Evolutionary conservation across 1,140 invertebrate genomes (phyloP), one percentile per base, ranked within the genome.

Genomic region (Drosophila mayri): DNA sequence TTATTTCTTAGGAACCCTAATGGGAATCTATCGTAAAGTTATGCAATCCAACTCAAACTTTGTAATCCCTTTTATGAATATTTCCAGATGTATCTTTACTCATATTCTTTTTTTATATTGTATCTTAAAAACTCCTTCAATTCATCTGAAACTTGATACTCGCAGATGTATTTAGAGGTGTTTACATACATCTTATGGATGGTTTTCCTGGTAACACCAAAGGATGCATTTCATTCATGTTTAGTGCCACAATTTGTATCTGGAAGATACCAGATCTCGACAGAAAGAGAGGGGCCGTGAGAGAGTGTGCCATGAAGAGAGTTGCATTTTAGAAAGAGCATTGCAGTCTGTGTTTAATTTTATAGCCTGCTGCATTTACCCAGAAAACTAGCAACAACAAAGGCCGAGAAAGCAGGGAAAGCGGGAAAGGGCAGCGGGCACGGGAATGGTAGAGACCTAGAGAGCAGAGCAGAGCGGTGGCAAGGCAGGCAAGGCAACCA

Each of bases 271-370:
- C 67, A 49, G 70, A 73, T 49, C 25, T 37, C 37, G 16, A 49
- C 9, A 37, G 22, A 61, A 46, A 20, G 60, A 20, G 43, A 20
- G 11, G 12, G 3, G 2, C 14, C 7, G 3, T 0, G 8, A 30
- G 30, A 38, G 25, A 68, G 32, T 30, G 41, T 35, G 40, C 12
- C 44, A 18, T 12, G 16, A 32, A n/a, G 35, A 30, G 43, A 73
- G 11, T 40, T 2, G 25, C 20, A 35, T 32, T 47, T 46, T 30
- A 18, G 52, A 14, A 30, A 72, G 70, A 73, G 70, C 14, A 18
- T 25, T 55, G 35, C 52, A 55, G 18, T 35, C 49, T 66, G 72
- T 76, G 72, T 76, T 72, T 76, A 76, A 76, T 76, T 52, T 76
- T 76, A 76, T 72, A 66, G 62, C 50, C 54, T 52, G 73, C 37